These are phyloP conservation scores for Timema cristinae DNA, from an alignment of 2,888 invertebrate species.

Conservation along the genomic window DNA sequence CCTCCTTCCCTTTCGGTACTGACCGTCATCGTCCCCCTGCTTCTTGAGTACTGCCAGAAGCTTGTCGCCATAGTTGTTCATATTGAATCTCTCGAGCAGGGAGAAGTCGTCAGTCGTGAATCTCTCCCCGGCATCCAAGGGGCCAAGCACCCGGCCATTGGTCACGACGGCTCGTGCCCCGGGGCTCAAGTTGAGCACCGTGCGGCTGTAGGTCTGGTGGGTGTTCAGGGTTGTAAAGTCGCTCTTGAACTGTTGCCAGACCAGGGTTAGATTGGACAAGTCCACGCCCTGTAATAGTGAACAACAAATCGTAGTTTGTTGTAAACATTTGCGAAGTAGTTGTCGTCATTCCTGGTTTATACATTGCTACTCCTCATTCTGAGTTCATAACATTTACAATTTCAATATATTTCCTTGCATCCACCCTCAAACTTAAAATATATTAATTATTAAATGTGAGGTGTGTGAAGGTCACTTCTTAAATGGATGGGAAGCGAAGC, in stretches of 20 bases:
- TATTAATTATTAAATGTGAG: no score
- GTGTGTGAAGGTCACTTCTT: no score
- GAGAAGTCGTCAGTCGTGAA: constrained; percentile 87
- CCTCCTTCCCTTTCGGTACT: constrained; percentile 9
- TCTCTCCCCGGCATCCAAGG: constrained; percentile 65
- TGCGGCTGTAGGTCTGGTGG: constrained; percentile 62
- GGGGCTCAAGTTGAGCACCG: constrained; percentile 63
- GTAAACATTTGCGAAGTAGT: no score
- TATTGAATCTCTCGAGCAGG: constrained; percentile 68
- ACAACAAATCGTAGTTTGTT: no score
- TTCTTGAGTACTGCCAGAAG: constrained; percentile 56
- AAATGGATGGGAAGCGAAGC: no score
- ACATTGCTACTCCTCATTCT: no score
- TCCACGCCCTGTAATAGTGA: constrained; percentile 23
- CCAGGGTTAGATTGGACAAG: constrained; percentile 11
- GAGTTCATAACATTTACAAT: no score
- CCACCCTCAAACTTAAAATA: no score
- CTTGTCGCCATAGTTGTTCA: constrained; percentile 67
- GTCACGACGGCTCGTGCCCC: constrained; percentile 72
- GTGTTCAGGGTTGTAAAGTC: constrained; percentile 31
- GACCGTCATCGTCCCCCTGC: constrained; percentile 45
- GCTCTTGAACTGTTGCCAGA: not conserved
- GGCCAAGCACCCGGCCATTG: constrained; percentile 88
- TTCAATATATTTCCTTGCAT: no score
- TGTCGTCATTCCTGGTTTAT: no score